phyloP scores from a whole-genome alignment of 2,888 invertebrate species.

The Chrysomela aeneicollis region DNA sequence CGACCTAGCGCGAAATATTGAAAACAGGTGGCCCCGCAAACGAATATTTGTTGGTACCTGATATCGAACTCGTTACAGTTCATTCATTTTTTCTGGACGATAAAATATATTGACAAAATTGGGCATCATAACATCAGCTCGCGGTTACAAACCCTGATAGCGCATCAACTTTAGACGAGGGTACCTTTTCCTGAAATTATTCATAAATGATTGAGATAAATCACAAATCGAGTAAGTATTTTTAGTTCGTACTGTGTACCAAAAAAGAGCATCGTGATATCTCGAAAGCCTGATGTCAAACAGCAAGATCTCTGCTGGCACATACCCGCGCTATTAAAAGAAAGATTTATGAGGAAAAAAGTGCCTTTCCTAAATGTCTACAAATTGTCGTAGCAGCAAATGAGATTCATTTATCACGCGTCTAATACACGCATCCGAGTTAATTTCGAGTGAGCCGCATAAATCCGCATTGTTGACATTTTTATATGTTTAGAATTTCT shows the following conservation, averaged over 20 bases:
- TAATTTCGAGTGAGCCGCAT: constrained; percentile 56
- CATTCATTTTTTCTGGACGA: too few species aligned
- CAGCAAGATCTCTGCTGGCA: constrained; percentile 27
- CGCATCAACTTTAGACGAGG: background rate
- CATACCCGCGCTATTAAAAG: constrained; percentile 57
- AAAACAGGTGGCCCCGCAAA: too few species aligned
- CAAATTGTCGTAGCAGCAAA: constrained; percentile 63
- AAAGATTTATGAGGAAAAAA: constrained; percentile 60
- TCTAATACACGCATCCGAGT: constrained; percentile 56
- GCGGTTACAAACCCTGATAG: too few species aligned
- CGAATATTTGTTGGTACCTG: too few species aligned
- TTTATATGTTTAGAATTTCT: constrained; percentile 55
- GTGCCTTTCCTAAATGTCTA: constrained; percentile 61
- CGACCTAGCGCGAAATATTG: too few species aligned
- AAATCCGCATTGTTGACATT: constrained; percentile 56
- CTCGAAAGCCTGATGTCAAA: constrained; percentile 5
- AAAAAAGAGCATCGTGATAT: constrained; percentile 1
- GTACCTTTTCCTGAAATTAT: too few species aligned
- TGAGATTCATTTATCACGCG: constrained; percentile 60
- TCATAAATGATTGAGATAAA: background rate
- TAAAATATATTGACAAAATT: too few species aligned
- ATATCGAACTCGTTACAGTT: too few species aligned
- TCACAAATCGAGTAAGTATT: background rate
- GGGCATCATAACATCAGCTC: too few species aligned
- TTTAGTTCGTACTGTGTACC: constrained; percentile 4